These are phyloP conservation scores for honey bee (Apis mellifera) DNA, from an alignment of 1,140 invertebrate genomes.

Conservation along the genomic window DNA sequence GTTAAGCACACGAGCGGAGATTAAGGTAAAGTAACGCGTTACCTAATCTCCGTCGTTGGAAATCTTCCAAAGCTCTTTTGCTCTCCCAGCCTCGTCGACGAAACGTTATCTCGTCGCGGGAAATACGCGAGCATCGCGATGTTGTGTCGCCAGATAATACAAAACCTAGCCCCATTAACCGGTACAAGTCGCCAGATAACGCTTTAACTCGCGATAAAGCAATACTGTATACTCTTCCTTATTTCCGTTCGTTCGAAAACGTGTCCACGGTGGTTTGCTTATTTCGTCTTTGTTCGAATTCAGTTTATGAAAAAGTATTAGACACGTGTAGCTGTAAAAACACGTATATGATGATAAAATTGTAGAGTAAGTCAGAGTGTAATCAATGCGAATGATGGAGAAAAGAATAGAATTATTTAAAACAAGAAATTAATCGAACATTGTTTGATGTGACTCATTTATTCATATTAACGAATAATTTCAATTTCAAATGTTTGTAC, in stretches of 20 bases:
- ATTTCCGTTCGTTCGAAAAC: background rate
- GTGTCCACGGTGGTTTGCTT: background rate
- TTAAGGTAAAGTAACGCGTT: conserved; percentile 34
- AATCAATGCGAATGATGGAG: too few relatives aligned
- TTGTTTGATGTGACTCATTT: too few relatives aligned
- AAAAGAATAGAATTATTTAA: too few relatives aligned
- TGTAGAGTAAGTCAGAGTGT: too few relatives aligned
- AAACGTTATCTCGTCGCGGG: conserved; percentile 12
- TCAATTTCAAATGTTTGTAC: too few relatives aligned
- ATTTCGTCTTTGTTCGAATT: background rate
- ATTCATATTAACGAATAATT: too few relatives aligned
- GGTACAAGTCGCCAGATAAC: background rate
- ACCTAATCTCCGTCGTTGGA: conserved; percentile 24
- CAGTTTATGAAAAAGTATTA: too few relatives aligned
- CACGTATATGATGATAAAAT: background rate
- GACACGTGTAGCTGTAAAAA: too few relatives aligned
- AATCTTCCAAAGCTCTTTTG: background rate
- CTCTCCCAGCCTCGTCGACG: conserved; percentile 14
- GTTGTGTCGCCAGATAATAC: background rate
- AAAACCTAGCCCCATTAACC: conserved; percentile 39
- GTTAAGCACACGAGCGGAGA: background rate
- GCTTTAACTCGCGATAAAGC: background rate
- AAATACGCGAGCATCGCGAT: background rate
- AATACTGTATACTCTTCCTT: background rate
- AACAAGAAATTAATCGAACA: too few relatives aligned